A percentile compares a stretch with the other conserved stretches of the same genome.
These are phyloP conservation scores for Naja naja DNA, from an alignment of 2,113 vertebrate species.

Conservation along the genomic window DNA sequence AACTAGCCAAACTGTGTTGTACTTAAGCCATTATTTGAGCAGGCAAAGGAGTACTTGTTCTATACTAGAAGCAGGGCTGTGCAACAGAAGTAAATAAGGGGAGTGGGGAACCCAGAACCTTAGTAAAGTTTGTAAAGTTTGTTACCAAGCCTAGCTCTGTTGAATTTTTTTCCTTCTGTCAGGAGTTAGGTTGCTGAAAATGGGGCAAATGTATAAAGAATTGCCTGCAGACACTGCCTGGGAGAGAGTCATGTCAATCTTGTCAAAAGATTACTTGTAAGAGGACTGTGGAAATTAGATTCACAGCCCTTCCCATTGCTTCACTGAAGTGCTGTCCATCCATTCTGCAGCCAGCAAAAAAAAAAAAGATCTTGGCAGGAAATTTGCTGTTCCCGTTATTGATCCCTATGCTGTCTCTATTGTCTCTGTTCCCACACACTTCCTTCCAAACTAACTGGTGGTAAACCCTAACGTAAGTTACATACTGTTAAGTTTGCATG, in stretches of 20 bases:
- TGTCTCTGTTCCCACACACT: background rate
- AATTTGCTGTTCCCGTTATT: background rate
- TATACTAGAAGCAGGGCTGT: background rate
- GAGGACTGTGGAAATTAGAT: background rate
- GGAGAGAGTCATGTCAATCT: background rate
- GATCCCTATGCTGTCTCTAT: background rate
- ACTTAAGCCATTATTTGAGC: background rate
- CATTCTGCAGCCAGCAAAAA: background rate
- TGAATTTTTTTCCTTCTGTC: background rate
- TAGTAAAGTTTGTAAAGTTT: background rate
- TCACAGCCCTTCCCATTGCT: background rate
- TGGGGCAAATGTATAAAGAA: background rate
- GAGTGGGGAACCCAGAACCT: background rate
- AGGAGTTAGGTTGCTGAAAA: background rate
- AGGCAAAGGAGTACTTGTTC: background rate
- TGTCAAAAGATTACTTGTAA: background rate
- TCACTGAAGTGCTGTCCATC: background rate
- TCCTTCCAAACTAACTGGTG: background rate
- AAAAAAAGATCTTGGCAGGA: background rate
- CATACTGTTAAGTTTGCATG: too few relatives aligned
- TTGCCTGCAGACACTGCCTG: background rate
- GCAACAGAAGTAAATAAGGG: background rate
- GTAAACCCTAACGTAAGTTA: background rate
- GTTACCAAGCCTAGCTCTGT: background rate
- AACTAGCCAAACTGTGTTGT: background rate